Conservation (phyloP, 1,140 invertebrate genomes). For the Lasaia peninsularis region DNA sequence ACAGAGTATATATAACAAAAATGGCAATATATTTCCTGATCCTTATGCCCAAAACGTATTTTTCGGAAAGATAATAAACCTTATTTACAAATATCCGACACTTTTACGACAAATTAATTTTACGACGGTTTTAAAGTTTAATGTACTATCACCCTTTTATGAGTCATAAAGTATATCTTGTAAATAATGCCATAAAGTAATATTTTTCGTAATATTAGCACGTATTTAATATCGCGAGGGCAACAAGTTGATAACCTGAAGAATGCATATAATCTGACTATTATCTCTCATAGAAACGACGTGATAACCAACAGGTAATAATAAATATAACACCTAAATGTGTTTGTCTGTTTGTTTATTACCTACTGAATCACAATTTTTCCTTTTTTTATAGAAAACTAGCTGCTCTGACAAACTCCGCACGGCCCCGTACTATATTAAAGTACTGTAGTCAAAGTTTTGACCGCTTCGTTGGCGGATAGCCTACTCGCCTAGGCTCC, state of each 20-base stretch:
- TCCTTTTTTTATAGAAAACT: too few relatives aligned
- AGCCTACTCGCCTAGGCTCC: too few relatives aligned
- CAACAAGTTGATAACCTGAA: slow-evolving; percentile 2
- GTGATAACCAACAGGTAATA: neutral
- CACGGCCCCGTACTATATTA: too few relatives aligned
- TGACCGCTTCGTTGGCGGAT: too few relatives aligned
- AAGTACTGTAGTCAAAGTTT: too few relatives aligned
- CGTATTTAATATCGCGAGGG: neutral
- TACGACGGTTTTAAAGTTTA: slow-evolving; percentile 2
- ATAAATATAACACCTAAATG: too few relatives aligned
- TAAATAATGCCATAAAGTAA: slow-evolving; percentile 2
- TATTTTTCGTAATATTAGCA: neutral
- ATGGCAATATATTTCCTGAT: too few relatives aligned
- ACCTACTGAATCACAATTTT: too few relatives aligned
- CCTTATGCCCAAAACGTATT: too few relatives aligned
- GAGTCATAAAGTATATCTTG: neutral
- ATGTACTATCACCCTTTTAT: neutral
- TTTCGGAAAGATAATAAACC: neutral
- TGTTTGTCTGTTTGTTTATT: too few relatives aligned
- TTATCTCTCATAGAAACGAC: neutral
- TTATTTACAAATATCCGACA: neutral
- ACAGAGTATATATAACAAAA: too few relatives aligned
- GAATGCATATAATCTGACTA: slow-evolving; percentile 7
- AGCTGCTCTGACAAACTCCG: too few relatives aligned
- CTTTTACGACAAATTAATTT: slow-evolving; percentile 7